phyloP scores from a whole-genome alignment of 2,113 vertebrate genomes.

The Nothoprocta pentlandii region DNA sequence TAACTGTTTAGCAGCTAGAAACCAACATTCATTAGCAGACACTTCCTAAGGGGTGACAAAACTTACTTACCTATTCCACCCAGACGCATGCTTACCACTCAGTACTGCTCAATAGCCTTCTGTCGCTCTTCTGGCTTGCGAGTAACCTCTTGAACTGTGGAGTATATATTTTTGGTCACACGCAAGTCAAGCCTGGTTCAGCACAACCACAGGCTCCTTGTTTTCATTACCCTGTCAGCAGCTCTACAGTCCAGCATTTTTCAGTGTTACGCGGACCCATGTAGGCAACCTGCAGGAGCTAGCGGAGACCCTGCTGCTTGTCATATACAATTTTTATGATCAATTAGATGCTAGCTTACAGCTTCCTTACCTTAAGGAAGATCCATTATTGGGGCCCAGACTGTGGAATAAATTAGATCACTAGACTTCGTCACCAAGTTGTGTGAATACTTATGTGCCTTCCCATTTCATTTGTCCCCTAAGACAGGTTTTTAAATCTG shows the following conservation, averaged over 20 bases:
- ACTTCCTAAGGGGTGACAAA: not conserved
- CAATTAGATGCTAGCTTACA: not conserved
- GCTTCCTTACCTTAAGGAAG: not conserved
- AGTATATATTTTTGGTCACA: not conserved
- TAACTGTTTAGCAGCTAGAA: not conserved
- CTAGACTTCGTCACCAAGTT: not conserved
- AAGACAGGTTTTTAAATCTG: conserved; percentile 6
- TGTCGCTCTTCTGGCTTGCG: not conserved
- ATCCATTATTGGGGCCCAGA: not conserved
- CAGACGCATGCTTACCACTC: not conserved
- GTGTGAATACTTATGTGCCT: not conserved
- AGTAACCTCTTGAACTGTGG: not conserved
- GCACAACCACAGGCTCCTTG: not conserved
- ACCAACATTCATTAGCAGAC: not conserved
- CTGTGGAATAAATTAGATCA: not conserved
- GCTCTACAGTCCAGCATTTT: accelerated
- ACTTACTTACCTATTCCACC: not conserved
- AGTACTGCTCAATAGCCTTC: not conserved
- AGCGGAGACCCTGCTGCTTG: not conserved
- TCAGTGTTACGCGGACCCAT: accelerated
- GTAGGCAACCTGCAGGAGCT: not conserved
- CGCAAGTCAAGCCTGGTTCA: not conserved
- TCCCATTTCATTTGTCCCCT: not conserved
- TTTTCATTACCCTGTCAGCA: not conserved
- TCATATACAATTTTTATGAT: not conserved